These are phyloP conservation scores for Lutjanus erythropterus DNA, from an alignment of 2,113 vertebrate species.

Conservation along the genomic window DNA sequence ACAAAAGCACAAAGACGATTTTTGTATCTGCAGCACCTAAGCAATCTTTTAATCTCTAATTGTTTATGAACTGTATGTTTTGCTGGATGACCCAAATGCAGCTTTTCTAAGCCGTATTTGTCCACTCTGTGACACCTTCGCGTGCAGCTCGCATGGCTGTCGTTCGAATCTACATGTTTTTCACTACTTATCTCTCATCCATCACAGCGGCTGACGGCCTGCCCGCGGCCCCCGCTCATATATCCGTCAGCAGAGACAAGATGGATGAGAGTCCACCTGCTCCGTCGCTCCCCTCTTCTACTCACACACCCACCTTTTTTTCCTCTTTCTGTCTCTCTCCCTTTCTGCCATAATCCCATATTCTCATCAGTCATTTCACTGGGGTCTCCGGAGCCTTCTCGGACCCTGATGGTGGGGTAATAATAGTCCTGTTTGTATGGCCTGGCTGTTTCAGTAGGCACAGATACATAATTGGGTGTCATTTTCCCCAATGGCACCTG, in stretches of 20 bases:
- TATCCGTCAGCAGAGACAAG: slow-evolving; percentile 46
- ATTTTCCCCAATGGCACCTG: slow-evolving; percentile 50
- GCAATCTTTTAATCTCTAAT: background rate
- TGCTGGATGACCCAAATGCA: background rate
- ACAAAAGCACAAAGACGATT: background rate
- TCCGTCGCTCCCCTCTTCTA: slow-evolving; percentile 46
- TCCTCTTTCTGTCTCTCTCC: background rate
- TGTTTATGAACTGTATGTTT: background rate
- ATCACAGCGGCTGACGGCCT: slow-evolving; percentile 38
- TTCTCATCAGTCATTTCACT: slow-evolving; percentile 57
- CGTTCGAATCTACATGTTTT: slow-evolving; percentile 60
- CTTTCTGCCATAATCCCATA: slow-evolving; percentile 36
- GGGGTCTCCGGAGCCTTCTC: background rate
- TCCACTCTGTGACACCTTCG: slow-evolving; percentile 24
- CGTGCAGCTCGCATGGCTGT: background rate
- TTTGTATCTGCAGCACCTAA: background rate
- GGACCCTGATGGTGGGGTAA: slow-evolving; percentile 31
- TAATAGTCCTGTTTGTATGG: slow-evolving; percentile 53
- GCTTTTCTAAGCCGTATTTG: background rate
- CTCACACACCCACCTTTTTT: slow-evolving; percentile 1
- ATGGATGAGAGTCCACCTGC: slow-evolving; percentile 59
- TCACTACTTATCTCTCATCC: slow-evolving; percentile 55
- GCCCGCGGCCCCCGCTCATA: slow-evolving; percentile 32
- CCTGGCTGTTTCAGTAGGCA: slow-evolving; percentile 18
- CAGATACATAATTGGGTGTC: slow-evolving; percentile 41